Conservation (phyloP, 1,140 invertebrate species). For the Aphidius gifuensis region DNA sequence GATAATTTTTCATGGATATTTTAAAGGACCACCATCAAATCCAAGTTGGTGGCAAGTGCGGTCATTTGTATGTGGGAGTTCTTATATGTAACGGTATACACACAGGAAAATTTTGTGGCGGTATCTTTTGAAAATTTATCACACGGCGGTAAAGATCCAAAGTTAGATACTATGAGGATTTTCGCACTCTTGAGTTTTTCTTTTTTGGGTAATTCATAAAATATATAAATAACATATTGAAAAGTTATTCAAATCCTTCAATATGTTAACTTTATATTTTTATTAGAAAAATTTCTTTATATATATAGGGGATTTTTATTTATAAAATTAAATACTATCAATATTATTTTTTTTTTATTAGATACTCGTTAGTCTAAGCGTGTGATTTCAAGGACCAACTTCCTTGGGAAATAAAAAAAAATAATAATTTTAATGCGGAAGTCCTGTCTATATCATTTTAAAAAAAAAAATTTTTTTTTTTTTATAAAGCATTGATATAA, state of each 20-base stretch:
- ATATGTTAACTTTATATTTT: slow-evolving; percentile 23
- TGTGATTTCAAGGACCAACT: slow-evolving; percentile 23
- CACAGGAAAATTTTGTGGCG: slow-evolving; percentile 7
- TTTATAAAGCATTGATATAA: slow-evolving; percentile 10
- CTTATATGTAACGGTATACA: neutral
- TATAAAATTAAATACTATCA: slow-evolving; percentile 23
- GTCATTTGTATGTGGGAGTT: neutral
- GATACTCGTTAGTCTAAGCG: slow-evolving; percentile 10
- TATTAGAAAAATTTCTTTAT: slow-evolving; percentile 13
- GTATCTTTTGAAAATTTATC: slow-evolving; percentile 42
- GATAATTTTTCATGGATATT: slow-evolving; percentile 1
- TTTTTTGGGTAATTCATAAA: slow-evolving; percentile 26
- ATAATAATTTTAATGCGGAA: slow-evolving; percentile 7
- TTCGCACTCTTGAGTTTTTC: slow-evolving; percentile 50
- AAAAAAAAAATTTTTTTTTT: too few species aligned
- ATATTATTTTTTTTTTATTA: too few species aligned
- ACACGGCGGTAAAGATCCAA: slow-evolving; percentile 37
- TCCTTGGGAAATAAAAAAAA: slow-evolving; percentile 16
- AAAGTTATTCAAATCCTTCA: neutral
- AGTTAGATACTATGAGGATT: slow-evolving; percentile 36
- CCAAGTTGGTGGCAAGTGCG: neutral
- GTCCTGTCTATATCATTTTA: neutral
- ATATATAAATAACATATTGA: slow-evolving; percentile 17
- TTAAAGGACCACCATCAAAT: neutral
- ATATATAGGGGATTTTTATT: slow-evolving; percentile 18